Percentiles rank a stretch among this genome's conserved stretches.
Evolutionary conservation across 2,888 invertebrate species (phyloP).

Genomic region (Acrobasis consociella): DNA sequence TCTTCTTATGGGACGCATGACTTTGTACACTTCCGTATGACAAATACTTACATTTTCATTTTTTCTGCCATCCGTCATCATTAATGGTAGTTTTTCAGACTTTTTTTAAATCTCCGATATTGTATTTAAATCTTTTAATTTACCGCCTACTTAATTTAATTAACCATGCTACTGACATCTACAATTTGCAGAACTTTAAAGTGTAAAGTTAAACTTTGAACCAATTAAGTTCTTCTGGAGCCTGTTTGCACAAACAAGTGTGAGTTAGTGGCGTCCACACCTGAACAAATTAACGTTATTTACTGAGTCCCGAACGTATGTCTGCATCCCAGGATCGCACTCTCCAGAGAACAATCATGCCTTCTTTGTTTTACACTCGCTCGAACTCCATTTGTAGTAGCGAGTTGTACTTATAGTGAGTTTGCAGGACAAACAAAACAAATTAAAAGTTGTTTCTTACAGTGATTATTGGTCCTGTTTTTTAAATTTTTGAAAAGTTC

Average conservation of each 20-base stretch:
- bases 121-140: too few species aligned
- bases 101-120: too few species aligned
- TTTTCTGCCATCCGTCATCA: too few species aligned
- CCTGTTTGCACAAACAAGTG: slow-evolving; percentile 37
- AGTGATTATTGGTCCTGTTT: background rate
- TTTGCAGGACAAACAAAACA: background rate
- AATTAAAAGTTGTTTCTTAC: background rate
- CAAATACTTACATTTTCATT: too few species aligned
- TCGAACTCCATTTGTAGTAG: slow-evolving; percentile 6
- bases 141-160: background rate
- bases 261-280: slow-evolving; percentile 48
- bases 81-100: too few species aligned
- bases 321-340: slow-evolving; percentile 7
- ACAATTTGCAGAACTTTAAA: background rate
- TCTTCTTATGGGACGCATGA: too few species aligned
- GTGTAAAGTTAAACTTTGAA: background rate
- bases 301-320: slow-evolving; percentile 18
- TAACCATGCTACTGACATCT: background rate
- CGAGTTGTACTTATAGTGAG: background rate
- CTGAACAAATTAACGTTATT: slow-evolving; percentile 51
- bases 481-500: too few species aligned
- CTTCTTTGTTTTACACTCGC: slow-evolving; percentile 3
- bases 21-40: too few species aligned
- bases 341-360: slow-evolving; percentile 13
- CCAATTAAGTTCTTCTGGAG: slow-evolving; percentile 18